Percentiles rank a stretch among this genome's conserved stretches.
Conservation (phyloP, 53 echinoderm and acorn worm species). For the Apostichopus leukothele region DNA sequence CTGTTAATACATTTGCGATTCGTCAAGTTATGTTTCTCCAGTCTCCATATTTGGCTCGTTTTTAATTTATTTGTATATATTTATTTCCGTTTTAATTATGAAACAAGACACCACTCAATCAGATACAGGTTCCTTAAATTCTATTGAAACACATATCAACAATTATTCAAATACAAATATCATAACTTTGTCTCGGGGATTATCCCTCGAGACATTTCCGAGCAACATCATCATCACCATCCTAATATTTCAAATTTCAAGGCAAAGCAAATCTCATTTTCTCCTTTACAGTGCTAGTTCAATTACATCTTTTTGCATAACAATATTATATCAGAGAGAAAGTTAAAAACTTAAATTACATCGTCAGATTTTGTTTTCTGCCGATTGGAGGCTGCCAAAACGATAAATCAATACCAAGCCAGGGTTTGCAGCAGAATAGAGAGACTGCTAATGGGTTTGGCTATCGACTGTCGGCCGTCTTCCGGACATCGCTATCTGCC, state of each 20-base stretch:
- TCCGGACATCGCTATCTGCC: conserved; percentile 41
- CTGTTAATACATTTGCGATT: too few species aligned
- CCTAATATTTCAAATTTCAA: background rate
- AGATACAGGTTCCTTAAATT: too few species aligned
- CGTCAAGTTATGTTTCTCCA: too few species aligned
- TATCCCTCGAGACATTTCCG: background rate
- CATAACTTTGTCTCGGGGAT: too few species aligned
- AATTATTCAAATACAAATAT: too few species aligned
- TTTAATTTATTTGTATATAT: too few species aligned
- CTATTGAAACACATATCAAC: too few species aligned
- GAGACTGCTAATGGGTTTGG: conserved; percentile 37
- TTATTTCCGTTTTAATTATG: too few species aligned
- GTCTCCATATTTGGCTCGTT: too few species aligned
- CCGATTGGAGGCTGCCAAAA: background rate
- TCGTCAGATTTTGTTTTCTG: conserved; percentile 17
- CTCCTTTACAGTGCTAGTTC: background rate
- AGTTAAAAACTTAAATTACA: conserved; percentile 15
- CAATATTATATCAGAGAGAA: background rate
- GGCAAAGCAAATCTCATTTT: background rate
- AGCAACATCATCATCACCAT: background rate
- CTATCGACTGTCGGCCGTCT: conserved; percentile 28
- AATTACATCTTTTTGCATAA: conserved; percentile 5
- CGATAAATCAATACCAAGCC: conserved; percentile 37
- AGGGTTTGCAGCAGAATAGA: background rate
- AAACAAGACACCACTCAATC: too few species aligned